Evolutionary conservation across 2,113 vertebrate genomes (phyloP), one percentile per base, ranked within the genome.

Genomic region (Falco punctatus): DNA sequence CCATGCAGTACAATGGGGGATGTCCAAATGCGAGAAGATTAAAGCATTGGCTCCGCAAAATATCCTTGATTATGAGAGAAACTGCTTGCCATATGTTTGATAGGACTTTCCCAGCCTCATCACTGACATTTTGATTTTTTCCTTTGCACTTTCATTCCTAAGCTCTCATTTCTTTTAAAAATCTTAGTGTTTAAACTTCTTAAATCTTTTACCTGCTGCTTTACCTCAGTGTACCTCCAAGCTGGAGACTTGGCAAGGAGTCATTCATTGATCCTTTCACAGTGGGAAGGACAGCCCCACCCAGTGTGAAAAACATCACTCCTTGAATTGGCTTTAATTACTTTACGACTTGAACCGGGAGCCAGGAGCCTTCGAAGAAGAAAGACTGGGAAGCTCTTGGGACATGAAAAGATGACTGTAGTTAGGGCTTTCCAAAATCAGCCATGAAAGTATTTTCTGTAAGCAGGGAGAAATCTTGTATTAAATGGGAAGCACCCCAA

Each of bases 261-360:
- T 48, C 74, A 4, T 72, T 94, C 61, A 42, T 17, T 86, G 96
- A 94, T 87, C 71, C 62, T 90, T 88, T 94, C 57, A 49, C 73
- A 42, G 89, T 51, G 46, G 66, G 66, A 85, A 82, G 64, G 66
- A 69, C 78, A 85, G 38, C 81, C 89, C 74, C 81, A 91, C 84
- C 83, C 55, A 80, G 78, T 58, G 46, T 80, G 62, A 75, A 86
- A 84, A 92, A 48, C 46, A 85, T 57, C 74, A n/a, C 74, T 73
- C 1, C 1, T 49, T 79, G 78, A 92, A 77, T 94, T 90, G 66
- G 17, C 28, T 94, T 95, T 92, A 92, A 95, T 94, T 95, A 49
- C 81, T 88, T 69, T 62, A 73, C 66, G 58, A 42, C 66, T 90
- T 82, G 62, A 84, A 90, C 62, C 0, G 3, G 33, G 54, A 94